Conservation (phyloP, 1,140 invertebrate species). For the Homarus americanus region DNA sequence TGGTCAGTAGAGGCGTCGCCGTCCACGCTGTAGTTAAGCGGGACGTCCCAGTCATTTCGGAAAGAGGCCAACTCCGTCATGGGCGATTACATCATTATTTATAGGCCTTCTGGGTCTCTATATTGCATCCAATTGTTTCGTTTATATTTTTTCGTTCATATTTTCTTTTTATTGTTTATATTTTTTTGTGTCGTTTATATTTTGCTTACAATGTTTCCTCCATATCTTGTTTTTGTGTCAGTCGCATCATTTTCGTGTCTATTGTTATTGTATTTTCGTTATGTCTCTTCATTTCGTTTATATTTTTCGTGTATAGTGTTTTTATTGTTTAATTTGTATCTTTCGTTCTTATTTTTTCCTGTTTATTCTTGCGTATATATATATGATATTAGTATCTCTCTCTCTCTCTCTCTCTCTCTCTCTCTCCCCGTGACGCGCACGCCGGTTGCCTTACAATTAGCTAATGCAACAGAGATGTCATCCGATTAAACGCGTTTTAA, state of each 20-base stretch:
- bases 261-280: neutral
- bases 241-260: neutral
- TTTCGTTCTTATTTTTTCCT: neutral
- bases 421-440: too few species aligned
- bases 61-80: too few species aligned
- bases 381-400: too few species aligned
- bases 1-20: too few species aligned
- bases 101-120: too few species aligned
- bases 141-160: neutral
- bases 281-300: neutral
- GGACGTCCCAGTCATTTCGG: too few species aligned
- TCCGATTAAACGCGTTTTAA: constrained; percentile 23
- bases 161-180: neutral
- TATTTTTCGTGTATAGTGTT: neutral
- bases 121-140: neutral
- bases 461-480: constrained; percentile 31
- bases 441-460: constrained; percentile 15
- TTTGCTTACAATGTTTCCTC: neutral
- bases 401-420: too few species aligned
- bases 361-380: neutral
- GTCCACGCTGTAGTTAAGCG: too few species aligned
- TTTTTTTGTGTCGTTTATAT: neutral
- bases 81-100: too few species aligned
- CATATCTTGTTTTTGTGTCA: neutral
- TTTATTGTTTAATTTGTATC: neutral